Evolutionary conservation across 2,888 invertebrate species (phyloP), one percentile per base, ranked within the genome.

Genomic region (Hypercompe scribonia): DNA sequence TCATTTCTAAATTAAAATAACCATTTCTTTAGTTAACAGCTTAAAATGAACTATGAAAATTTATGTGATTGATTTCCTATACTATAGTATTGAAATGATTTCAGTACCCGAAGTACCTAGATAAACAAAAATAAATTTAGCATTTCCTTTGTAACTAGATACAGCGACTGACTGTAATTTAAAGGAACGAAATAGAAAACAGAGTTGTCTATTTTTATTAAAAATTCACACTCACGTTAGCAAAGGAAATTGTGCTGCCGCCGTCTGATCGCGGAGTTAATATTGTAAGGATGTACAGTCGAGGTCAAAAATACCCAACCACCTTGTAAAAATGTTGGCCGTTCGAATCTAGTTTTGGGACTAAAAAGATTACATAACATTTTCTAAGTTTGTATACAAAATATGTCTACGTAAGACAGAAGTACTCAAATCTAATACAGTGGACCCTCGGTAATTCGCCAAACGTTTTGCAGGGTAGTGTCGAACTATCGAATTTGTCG

Each of bases 251-350:
- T 68, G 67, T 72, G 21, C 28, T 42, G 34, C 58, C 67, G 31
- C 31, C 64, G 33, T 78, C 78, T 81, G 84, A 81, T 84, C 73
- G 76, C 61, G 42, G 65, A 69, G 78, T 84, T 74, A 84, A 83
- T 83, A 84, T 76, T 84, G 61, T 46, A 77, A 72, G 28, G 67
- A 58, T 28, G 71, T 66, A 54, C 50, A 54, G 50, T n/a, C n/a
- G n/a, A n/a, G 50, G 11, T 11, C 50, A 54, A 8, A 54, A 54
- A 54, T n/a, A n/a, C 11, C 24, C 24, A 8, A 8, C 24, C n/a
- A 54, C 50, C n/a, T 11, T 54, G 0, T 54, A 54, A 54, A 39
- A n/a, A 54, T 54, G 21, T 54, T 24, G 50, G 10, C n/a, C 2
- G 15, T 54, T 54, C 11, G 7, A 54, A 3, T 10, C 46, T 46